Base-by-base conservation (phyloP, 2,888 invertebrate species). In the Druceiella hillmani region DNA sequence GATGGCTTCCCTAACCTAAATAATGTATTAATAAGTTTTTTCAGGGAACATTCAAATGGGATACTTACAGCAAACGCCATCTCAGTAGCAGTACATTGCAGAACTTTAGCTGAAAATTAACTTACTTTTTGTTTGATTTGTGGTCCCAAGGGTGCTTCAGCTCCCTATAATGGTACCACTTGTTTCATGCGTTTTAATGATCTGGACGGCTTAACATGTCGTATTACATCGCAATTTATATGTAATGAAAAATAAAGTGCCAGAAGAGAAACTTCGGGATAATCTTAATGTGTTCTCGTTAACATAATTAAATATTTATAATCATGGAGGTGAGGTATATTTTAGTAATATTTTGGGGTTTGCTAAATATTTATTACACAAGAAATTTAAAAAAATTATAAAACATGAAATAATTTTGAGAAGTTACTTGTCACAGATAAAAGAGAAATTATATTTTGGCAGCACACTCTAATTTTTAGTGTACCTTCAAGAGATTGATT, bases 231-330 rank as follows among this genome's bases (percentile, higher is more conserved):
- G 36, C 12, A 35, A 33, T 35, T 35, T 35, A 35, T 34, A 26
- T 15, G 36, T 41, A 7, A 15, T 32, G 3, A 28, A 38, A 15
- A 34, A 36, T 27, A 35, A 16, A 3, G 20, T 36, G 29, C 34
- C 38, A 15, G 42, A 38, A 30, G 32, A 29, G 3, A 17, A 17
- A 4, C 34, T 36, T 17, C 10, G 41, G 9, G 34, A 35, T 5
- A 32, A 32, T 32, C 28, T 33, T 32, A 35, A 35, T 35, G 35
- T 30, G 10, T 35, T 32, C 17, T 35, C 35, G 31, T 33, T 35
- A 33, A 35, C 35, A 32, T 30, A 25, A 33, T 20, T 33, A 33
- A 13, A n/a, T 17, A 33, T n/a, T n/a, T n/a, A n/a, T n/a, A n/a
- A n/a, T n/a, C n/a, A n/a, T n/a, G n/a, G n/a, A n/a, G n/a, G n/a